phyloP scores from a whole-genome alignment of 2,113 vertebrate species.

The Pleuronectes platessa region DNA sequence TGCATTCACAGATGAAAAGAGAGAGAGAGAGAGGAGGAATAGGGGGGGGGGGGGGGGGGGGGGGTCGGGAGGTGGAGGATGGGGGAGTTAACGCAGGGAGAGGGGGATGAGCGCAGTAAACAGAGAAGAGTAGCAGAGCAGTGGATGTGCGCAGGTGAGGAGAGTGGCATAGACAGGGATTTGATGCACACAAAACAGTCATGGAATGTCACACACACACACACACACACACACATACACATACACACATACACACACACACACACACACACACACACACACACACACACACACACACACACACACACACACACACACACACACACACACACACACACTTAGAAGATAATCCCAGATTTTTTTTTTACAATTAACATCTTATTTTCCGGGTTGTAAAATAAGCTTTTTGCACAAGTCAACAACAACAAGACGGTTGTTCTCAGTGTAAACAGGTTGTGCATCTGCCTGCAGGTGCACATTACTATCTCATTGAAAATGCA shows the following conservation, averaged over 20 bases:
- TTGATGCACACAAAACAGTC: not conserved
- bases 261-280: not conserved
- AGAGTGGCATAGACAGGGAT: not conserved
- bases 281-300: not conserved
- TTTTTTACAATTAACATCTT: too few species aligned
- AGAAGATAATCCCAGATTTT: not conserved
- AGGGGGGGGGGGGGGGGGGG: conserved; percentile 19
- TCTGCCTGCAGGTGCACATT: too few species aligned
- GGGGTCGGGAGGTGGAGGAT: conserved; percentile 46
- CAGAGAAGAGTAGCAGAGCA: conserved; percentile 27
- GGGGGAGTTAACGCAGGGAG: conserved; percentile 25
- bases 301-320: not conserved
- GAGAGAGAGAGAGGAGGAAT: conserved; percentile 1
- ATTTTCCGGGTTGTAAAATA: too few species aligned
- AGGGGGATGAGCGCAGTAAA: conserved; percentile 41
- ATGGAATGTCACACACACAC: not conserved
- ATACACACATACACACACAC: not conserved
- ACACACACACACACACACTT: not conserved
- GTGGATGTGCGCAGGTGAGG: conserved; percentile 39
- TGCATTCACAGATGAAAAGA: conserved; percentile 56
- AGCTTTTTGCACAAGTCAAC: too few species aligned
- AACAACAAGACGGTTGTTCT: too few species aligned
- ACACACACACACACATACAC: not conserved
- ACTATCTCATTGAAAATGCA: too few species aligned
- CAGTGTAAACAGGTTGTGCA: too few species aligned